Conservation (phyloP, 2,888 invertebrate genomes). For the Acanthosepion esculentum region DNA sequence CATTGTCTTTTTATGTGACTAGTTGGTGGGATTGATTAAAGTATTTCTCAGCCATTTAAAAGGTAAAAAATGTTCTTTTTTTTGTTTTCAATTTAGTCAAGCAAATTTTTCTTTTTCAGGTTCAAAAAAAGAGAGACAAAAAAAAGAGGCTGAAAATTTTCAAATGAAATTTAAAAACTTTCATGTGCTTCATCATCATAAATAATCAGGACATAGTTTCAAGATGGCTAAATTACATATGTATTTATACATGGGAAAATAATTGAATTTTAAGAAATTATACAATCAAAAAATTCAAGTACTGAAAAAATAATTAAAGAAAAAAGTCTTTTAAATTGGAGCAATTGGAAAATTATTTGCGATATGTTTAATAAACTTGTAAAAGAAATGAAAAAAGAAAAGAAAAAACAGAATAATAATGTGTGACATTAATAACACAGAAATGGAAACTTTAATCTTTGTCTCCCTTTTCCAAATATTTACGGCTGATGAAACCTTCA, state of each 20-base stretch:
- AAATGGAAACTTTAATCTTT: background rate
- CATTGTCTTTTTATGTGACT: background rate
- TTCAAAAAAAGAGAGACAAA: background rate
- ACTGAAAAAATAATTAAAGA: background rate
- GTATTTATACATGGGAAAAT: background rate
- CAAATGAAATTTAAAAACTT: background rate
- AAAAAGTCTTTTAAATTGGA: slow-evolving; percentile 4
- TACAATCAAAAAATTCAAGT: background rate
- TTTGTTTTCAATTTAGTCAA: background rate
- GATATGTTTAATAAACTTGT: slow-evolving; percentile 3
- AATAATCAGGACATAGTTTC: background rate
- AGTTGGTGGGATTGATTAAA: background rate
- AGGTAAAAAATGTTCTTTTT: background rate
- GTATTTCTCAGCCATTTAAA: background rate
- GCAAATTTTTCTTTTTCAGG: background rate
- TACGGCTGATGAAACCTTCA: background rate
- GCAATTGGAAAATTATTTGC: background rate
- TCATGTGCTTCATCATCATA: background rate
- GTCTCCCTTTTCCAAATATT: background rate
- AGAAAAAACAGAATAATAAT: background rate
- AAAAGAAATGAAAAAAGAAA: background rate
- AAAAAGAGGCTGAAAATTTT: background rate
- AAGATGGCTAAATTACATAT: slow-evolving; percentile 33
- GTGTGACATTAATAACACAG: background rate
- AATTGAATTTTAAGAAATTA: background rate